Conservation (phyloP, 2,888 invertebrate genomes). For the Drosophila suboccidentalis region DNA sequence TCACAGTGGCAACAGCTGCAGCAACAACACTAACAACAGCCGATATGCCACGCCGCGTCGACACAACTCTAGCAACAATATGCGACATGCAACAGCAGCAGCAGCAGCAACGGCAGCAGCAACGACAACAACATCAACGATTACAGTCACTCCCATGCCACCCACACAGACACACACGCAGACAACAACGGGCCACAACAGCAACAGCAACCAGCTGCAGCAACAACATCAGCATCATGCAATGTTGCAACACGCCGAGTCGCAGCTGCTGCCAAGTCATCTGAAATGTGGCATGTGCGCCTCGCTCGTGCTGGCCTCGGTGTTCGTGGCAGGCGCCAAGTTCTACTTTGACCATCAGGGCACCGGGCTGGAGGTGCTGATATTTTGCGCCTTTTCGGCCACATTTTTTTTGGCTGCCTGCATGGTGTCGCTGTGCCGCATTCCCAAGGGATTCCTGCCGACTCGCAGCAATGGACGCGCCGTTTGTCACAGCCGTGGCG, state of each 20-base stretch:
- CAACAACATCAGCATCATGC: slow-evolving; percentile 71
- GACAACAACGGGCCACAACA: slow-evolving; percentile 27
- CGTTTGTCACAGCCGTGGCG: slow-evolving; percentile 70
- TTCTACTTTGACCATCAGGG: slow-evolving; percentile 90
- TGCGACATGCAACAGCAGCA: slow-evolving; percentile 42
- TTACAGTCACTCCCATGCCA: slow-evolving; percentile 42
- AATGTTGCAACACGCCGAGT: slow-evolving; percentile 71
- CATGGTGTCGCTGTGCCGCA: slow-evolving; percentile 88
- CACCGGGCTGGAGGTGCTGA: slow-evolving; percentile 88
- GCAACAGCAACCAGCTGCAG: slow-evolving; percentile 74
- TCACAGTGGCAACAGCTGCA: slow-evolving; percentile 44
- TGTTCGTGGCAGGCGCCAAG: slow-evolving; percentile 90
- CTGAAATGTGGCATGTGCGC: slow-evolving; percentile 91
- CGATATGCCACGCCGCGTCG: slow-evolving; percentile 38
- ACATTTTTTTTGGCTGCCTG: slow-evolving; percentile 89
- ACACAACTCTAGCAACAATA: slow-evolving; percentile 50
- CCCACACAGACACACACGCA: slow-evolving; percentile 48
- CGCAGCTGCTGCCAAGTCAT: slow-evolving; percentile 86
- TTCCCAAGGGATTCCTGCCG: slow-evolving; percentile 84
- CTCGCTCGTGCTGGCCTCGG: slow-evolving; percentile 89
- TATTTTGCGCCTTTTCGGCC: slow-evolving; percentile 89
- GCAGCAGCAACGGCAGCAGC: slow-evolving; percentile 22
- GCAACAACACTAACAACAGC: slow-evolving; percentile 53
- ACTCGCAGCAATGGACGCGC: slow-evolving; percentile 62
- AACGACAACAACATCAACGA: slow-evolving; percentile 59